These are phyloP conservation scores for Eulemur rubriventer DNA, from an alignment of 2,797 vertebrate genomes.

Conservation along the genomic window DNA sequence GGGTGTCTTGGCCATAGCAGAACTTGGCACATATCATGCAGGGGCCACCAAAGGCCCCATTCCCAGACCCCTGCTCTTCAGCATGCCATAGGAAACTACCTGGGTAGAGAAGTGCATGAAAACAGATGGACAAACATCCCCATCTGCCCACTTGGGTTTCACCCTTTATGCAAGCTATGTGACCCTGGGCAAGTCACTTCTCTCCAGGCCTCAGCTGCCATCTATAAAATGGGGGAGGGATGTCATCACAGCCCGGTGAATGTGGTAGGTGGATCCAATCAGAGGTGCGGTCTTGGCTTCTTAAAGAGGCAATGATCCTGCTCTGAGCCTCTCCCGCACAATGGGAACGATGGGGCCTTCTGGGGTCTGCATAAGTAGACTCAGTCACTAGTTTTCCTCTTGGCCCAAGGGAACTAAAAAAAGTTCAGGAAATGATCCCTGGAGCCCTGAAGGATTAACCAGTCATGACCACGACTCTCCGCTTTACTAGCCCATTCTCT, in stretches of 20 bases:
- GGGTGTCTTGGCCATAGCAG: not conserved
- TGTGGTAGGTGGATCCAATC: not conserved
- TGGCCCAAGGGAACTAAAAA: not conserved
- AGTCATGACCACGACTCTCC: not conserved
- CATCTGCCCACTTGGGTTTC: not conserved
- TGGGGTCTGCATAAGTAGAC: not conserved
- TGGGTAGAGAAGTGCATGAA: not conserved
- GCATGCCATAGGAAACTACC: not conserved
- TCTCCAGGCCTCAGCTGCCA: not conserved
- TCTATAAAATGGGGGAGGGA: not conserved
- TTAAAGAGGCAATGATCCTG: not conserved
- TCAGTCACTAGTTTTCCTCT: not conserved
- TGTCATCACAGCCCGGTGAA: not conserved
- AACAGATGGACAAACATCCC: not conserved
- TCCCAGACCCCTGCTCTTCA: not conserved
- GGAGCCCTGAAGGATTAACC: not conserved
- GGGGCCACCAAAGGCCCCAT: not conserved
- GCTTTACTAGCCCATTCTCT: not conserved
- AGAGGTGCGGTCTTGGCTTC: not conserved
- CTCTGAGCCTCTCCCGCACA: not conserved
- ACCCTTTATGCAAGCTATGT: not conserved
- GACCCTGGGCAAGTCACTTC: not conserved
- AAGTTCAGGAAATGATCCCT: not conserved
- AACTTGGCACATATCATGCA: not conserved
- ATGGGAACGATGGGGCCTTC: not conserved